These are phyloP conservation scores for Cataglyphis rosenhaueri DNA, from an alignment of 2,888 invertebrate genomes.

Conservation along the genomic window DNA sequence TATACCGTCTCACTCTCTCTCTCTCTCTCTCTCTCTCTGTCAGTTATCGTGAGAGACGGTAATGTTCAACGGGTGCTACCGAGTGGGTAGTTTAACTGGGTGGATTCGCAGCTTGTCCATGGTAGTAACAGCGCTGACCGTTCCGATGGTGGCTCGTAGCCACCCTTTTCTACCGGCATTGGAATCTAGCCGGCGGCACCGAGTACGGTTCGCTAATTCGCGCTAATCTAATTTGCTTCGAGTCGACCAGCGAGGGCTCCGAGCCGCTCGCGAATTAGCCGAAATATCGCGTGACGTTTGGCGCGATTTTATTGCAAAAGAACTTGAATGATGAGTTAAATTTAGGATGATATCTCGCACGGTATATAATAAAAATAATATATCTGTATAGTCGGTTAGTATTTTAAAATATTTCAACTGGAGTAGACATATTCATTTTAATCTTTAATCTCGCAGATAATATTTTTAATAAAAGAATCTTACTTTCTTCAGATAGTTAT, in stretches of 20 bases:
- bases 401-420: background rate
- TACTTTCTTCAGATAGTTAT: background rate
- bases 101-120: constrained; percentile 17
- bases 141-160: constrained; percentile 56
- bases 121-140: constrained; percentile 39
- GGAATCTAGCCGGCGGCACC: constrained; percentile 77
- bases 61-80: constrained; percentile 6
- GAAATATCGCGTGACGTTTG: background rate
- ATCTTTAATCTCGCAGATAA: background rate
- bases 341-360: background rate
- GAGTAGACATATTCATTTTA: background rate
- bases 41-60: constrained; percentile 45
- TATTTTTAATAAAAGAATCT: background rate
- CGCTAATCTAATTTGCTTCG: constrained; percentile 80
- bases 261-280: constrained; percentile 69
- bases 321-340: background rate
- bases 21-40: constrained; percentile 9
- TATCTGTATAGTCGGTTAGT: background rate
- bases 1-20: constrained; percentile 43
- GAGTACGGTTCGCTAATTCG: constrained; percentile 79
- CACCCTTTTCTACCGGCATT: constrained; percentile 66
- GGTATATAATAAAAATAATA: background rate
- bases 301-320: background rate
- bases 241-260: constrained; percentile 75
- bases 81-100: constrained; percentile 21